Evolutionary conservation across 2,888 invertebrate genomes (phyloP), one percentile per base, ranked within the genome.

Genomic region (Melanchra persicariae): DNA sequence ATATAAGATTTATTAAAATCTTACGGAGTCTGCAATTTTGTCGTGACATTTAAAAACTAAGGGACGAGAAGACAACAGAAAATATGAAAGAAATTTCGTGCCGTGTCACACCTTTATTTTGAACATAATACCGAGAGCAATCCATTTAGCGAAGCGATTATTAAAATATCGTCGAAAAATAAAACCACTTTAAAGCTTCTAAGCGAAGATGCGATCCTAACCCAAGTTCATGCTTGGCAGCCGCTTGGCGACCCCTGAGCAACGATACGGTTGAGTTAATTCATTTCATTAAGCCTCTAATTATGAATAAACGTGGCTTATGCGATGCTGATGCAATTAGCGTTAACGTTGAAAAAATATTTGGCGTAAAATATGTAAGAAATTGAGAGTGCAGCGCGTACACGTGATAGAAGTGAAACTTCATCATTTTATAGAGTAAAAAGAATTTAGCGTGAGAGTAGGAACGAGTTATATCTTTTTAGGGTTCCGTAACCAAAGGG

Each of bases 231-330:
- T 43, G 55, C 54, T 60, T 55, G 43, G 19, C 34, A 68, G 59
- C 26, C 61, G 24, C 43, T 52, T 45, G 40, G 51, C 52, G 69
- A 74, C 69, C 74, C 49, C 49, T 60, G 61, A 62, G 51, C 52
- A 52, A 61, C 75, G 57, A 75, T 47, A 69, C 69, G 68, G 62
- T 76, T 49, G 62, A 75, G 76, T 76, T 60, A 51, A 70, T 70
- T 64, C 51, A 58, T 77, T 77, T 77, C 12, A 77, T 71, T 58
- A 62, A 51, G 37, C 52, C 61, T 65, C 61, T 72, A 71, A 77
- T 77, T 77, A 66, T 45, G 65, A 77, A 62, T 66, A 77, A 66
- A 66, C 72, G 49, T 30, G 15, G 58, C 57, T 61, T 43, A 65
- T 59, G 24, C 49, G 17, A 54, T 66, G 66, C 77, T 71, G 37